These are phyloP conservation scores for Lophura nycthemera DNA, from an alignment of 2,113 vertebrate species.

Conservation along the genomic window DNA sequence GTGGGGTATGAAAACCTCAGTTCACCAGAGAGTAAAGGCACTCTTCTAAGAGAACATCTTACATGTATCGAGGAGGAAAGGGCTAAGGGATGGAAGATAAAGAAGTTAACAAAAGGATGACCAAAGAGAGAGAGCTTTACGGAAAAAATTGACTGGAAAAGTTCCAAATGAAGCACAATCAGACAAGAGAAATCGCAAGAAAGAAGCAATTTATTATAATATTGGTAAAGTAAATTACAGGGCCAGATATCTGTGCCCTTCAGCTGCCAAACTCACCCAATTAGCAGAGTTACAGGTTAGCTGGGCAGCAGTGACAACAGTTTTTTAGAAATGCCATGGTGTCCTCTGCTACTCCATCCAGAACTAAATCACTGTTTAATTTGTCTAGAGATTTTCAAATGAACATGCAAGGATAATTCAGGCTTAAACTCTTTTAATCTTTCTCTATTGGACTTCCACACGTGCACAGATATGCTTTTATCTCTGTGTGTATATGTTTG, in stretches of 20 bases:
- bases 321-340: not conserved
- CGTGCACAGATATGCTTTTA: not conserved
- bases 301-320: not conserved
- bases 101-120: not conserved
- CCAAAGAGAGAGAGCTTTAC: not conserved
- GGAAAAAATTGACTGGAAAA: not conserved
- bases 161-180: not conserved
- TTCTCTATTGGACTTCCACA: not conserved
- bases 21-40: not conserved
- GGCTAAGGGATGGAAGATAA: not conserved
- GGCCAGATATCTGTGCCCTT: not conserved
- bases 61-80: not conserved
- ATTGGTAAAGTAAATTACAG: not conserved
- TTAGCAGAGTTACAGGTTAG: not conserved
- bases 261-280: constrained; percentile 10
- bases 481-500: not conserved
- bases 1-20: not conserved
- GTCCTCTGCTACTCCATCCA: not conserved
- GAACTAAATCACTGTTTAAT: not conserved
- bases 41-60: not conserved
- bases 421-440: not conserved
- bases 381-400: not conserved
- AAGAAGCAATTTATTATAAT: not conserved
- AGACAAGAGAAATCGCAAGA: not conserved
- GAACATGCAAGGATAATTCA: not conserved